Conservation (phyloP, 2,797 vertebrate species). For the Carcharodon carcharias region DNA sequence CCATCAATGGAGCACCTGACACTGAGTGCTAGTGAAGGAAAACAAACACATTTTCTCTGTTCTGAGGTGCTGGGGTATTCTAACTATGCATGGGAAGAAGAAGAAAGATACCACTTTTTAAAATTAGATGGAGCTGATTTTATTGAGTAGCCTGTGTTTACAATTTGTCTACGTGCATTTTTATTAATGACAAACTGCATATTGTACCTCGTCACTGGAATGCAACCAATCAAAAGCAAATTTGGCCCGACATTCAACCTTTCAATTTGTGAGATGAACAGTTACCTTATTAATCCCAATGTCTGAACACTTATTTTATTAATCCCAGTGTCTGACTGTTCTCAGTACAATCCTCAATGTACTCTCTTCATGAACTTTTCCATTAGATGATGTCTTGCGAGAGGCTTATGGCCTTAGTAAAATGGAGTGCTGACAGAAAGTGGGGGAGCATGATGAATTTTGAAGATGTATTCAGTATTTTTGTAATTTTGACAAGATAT, state of each 20-base stretch:
- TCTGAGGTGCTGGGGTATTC: neutral
- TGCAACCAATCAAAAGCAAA: neutral
- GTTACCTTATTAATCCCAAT: neutral
- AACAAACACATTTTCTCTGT: neutral
- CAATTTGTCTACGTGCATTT: neutral
- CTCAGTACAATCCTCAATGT: neutral
- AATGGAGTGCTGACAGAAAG: neutral
- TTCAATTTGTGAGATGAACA: neutral
- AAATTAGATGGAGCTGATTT: neutral
- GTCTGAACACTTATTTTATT: neutral
- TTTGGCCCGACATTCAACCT: neutral
- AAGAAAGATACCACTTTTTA: neutral
- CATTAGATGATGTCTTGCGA: neutral
- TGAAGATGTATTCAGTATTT: slow-evolving; percentile 5
- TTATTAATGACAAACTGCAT: neutral
- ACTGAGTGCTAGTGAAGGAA: neutral
- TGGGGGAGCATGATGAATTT: neutral
- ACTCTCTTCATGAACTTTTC: neutral
- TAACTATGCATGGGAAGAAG: neutral
- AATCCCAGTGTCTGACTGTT: neutral
- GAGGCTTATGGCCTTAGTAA: neutral
- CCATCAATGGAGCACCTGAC: neutral
- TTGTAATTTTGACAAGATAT: neutral
- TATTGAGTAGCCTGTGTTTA: neutral
- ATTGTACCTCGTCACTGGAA: neutral